phyloP scores from a whole-genome alignment of 2,888 invertebrate genomes.

The Rhingia campestris region DNA sequence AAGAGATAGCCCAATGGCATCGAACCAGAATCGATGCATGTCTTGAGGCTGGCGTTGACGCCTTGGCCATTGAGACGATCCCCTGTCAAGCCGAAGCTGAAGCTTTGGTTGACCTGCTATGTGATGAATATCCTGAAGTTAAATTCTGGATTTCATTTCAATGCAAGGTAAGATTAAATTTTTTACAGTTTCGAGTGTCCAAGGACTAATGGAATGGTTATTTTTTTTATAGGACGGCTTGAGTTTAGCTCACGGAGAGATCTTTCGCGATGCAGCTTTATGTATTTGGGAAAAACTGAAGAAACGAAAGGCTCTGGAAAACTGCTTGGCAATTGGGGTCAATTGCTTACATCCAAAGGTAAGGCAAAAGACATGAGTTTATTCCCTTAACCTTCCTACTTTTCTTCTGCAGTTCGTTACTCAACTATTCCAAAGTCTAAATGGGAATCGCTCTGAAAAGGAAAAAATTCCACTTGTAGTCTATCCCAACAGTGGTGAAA shows the following conservation, averaged over 20 bases:
- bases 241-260: conserved; percentile 90
- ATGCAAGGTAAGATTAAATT: conserved; percentile 86
- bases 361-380: background rate
- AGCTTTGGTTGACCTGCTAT: conserved; percentile 89
- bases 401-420: conserved; percentile 83
- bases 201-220: background rate
- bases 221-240: conserved; percentile 84
- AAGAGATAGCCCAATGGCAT: conserved; percentile 93
- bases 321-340: conserved; percentile 92
- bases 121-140: conserved; percentile 88
- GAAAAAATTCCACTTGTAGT: conserved; percentile 89
- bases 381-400: background rate
- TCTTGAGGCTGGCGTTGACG: conserved; percentile 91
- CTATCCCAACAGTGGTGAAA: conserved; percentile 94
- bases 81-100: conserved; percentile 93
- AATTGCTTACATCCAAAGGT: conserved; percentile 91
- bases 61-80: conserved; percentile 95
- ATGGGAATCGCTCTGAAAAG: conserved; percentile 82
- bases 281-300: conserved; percentile 86
- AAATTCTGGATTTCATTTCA: conserved; percentile 95
- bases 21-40: conserved; percentile 90
- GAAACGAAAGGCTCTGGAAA: conserved; percentile 86
- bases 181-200: background rate
- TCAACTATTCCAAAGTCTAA: conserved; percentile 85
- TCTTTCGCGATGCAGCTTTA: conserved; percentile 88